Percentiles rank a stretch among this genome's conserved stretches.
Evolutionary conservation across 1,140 invertebrate species (phyloP).

Genomic region (Caligus rogercresseyi): DNA sequence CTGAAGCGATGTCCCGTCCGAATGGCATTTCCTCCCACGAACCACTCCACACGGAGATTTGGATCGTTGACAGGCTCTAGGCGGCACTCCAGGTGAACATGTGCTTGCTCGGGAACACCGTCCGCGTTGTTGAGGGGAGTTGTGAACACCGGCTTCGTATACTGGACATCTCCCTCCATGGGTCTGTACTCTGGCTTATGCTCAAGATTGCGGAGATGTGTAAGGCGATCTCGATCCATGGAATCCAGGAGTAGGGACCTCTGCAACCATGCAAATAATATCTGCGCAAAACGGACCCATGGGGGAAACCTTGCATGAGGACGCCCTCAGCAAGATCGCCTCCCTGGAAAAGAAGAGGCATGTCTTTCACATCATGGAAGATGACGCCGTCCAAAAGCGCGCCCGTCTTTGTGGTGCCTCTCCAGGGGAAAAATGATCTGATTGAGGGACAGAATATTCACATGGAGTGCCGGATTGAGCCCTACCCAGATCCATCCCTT

Average conservation of each 20-base stretch:
- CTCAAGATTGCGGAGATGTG: conserved; percentile 75
- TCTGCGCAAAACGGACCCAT: conserved; percentile 23
- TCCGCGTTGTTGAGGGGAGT: conserved; percentile 63
- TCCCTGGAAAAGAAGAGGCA: conserved; percentile 30
- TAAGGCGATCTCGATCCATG: conserved; percentile 56
- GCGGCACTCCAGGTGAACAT: conserved; percentile 82
- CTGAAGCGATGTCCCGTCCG: conserved; percentile 40
- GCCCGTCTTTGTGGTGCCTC: conserved; percentile 63
- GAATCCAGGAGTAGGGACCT: conserved; percentile 68
- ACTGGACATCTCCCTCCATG: conserved; percentile 50
- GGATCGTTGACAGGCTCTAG: conserved; percentile 89
- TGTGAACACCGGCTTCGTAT: conserved; percentile 65
- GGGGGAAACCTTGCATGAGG: conserved; percentile 36
- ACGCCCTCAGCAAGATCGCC: conserved; percentile 46
- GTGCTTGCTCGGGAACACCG: conserved; percentile 70
- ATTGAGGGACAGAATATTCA: conserved; percentile 74
- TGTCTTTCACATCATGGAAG: conserved; percentile 35
- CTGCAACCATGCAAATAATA: conserved; percentile 46
- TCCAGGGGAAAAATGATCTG: conserved; percentile 59
- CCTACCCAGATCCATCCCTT: conserved; percentile 25
- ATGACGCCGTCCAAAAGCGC: conserved; percentile 56
- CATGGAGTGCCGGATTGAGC: conserved; percentile 29
- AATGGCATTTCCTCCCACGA: conserved; percentile 59
- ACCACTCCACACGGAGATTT: conserved; percentile 89
- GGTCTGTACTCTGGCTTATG: conserved; percentile 40